Percentiles rank a stretch among this genome's conserved stretches.
These are phyloP conservation scores for Caenorhabditis latens DNA, from an alignment of 1,140 invertebrate genomes.

Conservation along the genomic window DNA sequence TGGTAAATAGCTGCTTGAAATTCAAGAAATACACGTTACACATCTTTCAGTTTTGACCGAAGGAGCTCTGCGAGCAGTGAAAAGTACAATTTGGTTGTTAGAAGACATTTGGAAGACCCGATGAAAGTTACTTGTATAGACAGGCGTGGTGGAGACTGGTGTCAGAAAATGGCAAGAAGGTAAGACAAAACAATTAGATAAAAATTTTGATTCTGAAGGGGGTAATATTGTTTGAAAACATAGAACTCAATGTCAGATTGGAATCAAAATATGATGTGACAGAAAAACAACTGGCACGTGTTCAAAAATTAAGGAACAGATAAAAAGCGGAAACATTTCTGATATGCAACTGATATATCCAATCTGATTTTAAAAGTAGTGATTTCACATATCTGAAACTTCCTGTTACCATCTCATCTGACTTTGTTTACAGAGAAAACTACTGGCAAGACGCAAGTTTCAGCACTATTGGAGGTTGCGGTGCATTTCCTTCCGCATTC, in stretches of 20 bases:
- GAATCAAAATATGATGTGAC: no score
- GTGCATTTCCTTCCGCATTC: constrained; percentile 72
- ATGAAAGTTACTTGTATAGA: constrained; percentile 67
- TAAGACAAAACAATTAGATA: background rate
- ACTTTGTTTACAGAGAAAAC: constrained; percentile 7
- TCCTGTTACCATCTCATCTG: constrained; percentile 58
- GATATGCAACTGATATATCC: no score
- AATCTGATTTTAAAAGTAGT: no score
- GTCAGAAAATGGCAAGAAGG: constrained; percentile 68
- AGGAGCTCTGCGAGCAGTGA: constrained; percentile 33
- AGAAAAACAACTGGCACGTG: background rate
- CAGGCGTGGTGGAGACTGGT: constrained; percentile 68
- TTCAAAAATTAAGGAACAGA: background rate
- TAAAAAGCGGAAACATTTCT: background rate
- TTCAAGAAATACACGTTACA: background rate
- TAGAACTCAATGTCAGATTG: no score
- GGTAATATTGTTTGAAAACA: no score
- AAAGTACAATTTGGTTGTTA: constrained; percentile 67
- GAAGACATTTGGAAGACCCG: constrained; percentile 66
- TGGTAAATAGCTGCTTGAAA: constrained; percentile 62
- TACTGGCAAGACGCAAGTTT: constrained; percentile 46
- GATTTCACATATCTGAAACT: constrained; percentile 53
- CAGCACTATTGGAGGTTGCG: constrained; percentile 65
- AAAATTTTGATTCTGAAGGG: background rate
- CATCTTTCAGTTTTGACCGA: constrained; percentile 69